phyloP scores from a whole-genome alignment of 2,797 vertebrate species.

The Coregonus suidteri region DNA sequence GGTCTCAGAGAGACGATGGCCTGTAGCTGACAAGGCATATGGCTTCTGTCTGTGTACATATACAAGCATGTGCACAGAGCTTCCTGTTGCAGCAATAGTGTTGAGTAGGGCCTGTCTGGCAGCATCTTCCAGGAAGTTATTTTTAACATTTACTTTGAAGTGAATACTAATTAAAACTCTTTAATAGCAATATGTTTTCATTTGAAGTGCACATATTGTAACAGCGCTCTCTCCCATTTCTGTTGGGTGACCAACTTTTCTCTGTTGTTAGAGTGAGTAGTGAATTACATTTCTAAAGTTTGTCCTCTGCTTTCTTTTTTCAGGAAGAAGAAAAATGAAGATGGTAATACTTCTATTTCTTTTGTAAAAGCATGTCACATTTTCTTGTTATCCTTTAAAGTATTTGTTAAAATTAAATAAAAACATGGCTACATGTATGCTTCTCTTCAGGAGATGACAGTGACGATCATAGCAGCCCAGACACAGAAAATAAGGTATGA shows the following conservation, averaged over 20 bases:
- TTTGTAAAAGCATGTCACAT: background rate
- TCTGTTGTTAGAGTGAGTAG: background rate
- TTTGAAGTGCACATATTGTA: background rate
- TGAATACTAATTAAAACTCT: too few species aligned
- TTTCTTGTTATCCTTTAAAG: background rate
- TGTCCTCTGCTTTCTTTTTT: slow-evolving; percentile 25
- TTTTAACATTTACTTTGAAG: background rate
- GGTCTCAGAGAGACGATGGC: background rate
- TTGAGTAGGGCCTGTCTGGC: background rate
- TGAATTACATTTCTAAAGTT: background rate
- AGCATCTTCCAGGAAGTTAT: background rate
- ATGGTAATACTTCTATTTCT: slow-evolving; percentile 55
- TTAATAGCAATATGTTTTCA: background rate
- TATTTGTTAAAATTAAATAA: background rate
- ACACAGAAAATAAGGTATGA: background rate
- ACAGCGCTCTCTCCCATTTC: too few species aligned
- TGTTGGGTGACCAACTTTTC: background rate
- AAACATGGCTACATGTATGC: background rate
- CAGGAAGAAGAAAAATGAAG: slow-evolving; percentile 55
- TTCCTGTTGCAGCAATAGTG: slow-evolving; percentile 57
- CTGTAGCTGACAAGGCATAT: background rate
- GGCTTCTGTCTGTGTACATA: background rate
- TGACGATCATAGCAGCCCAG: background rate
- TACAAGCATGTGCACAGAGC: slow-evolving; percentile 15
- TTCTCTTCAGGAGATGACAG: slow-evolving; percentile 32